These are phyloP conservation scores for Opisthocomus hoazin DNA, from an alignment of 2,113 vertebrate genomes.

Conservation along the genomic window DNA sequence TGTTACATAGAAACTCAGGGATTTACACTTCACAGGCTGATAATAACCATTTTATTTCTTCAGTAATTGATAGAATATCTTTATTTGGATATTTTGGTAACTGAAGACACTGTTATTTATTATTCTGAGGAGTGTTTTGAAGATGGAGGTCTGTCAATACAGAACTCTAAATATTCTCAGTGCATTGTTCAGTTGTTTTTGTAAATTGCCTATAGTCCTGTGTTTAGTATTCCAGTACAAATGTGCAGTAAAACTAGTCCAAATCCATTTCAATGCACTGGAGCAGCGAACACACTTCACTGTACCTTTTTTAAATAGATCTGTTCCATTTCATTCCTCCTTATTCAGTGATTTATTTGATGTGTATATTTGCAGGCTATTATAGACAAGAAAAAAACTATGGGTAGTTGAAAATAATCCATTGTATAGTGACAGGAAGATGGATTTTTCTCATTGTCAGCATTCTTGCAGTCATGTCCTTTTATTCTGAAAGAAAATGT, in stretches of 20 bases:
- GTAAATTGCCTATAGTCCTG: background rate
- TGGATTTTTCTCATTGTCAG: background rate
- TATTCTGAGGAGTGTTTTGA: background rate
- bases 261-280: background rate
- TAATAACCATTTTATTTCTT: background rate
- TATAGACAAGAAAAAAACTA: background rate
- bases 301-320: background rate
- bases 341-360: constrained; percentile 9
- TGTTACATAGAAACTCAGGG: background rate
- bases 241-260: background rate
- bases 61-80: background rate
- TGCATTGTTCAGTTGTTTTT: background rate
- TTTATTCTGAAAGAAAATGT: background rate
- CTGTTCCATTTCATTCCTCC: constrained; percentile 4
- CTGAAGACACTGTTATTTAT: background rate
- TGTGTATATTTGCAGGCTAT: background rate
- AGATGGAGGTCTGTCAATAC: background rate
- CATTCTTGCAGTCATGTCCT: background rate
- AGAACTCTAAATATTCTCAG: background rate
- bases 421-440: background rate
- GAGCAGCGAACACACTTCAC: background rate
- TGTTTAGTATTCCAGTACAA: background rate
- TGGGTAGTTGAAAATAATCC: background rate
- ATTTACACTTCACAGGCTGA: background rate
- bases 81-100: background rate